Base-by-base conservation (phyloP, 2,888 invertebrate species). In the Pseudococcus viburni region DNA sequence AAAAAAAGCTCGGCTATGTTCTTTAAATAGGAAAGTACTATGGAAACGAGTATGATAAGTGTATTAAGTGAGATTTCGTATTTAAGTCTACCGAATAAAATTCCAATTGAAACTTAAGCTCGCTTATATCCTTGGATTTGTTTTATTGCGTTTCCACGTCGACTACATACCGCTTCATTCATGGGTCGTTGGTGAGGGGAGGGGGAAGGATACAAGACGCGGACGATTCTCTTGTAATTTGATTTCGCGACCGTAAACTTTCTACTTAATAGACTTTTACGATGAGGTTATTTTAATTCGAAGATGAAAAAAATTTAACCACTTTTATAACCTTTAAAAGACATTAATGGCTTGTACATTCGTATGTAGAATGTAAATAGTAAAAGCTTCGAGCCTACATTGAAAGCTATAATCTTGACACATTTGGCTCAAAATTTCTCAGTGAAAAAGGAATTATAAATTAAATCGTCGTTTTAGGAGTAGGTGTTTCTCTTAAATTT, bases 81-180 rank as follows among this genome's bases (percentile, higher is more conserved):
- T 39, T 87, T 87, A 87, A 87, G 85, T 84, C 51, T 68, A 73
- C 15, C 85, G 89, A 88, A 89, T 89, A 89, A 89, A 89, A 87
- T 89, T 88, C 84, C 89, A 89, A 89, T 89, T 89, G 89, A 89
- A 89, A 89, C 87, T 88, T 89, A 89, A 88, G 89, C 89, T 83
- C 80, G 80, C 46, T 42, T 55, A 86, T 88, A 89, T 85, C 88
- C 84, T 55, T 22, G 89, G 89, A 89, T 89, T 87, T 87, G 77
- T 87, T 87, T 87, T 87, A 87, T 87, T 87, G 77, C 87, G 48
- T 80, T 87, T 80, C 22, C 83, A 39, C 55, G 55, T 33, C 26
- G 51, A 33, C 80, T 77, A 87, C 87, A 87, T 26, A 59, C 80
- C 87, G 77, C 80, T 85, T 85, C 22, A 85, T 15, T 33, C 17